phyloP scores from a whole-genome alignment of 2,888 invertebrate genomes.

The Drymonia ruficornis region DNA sequence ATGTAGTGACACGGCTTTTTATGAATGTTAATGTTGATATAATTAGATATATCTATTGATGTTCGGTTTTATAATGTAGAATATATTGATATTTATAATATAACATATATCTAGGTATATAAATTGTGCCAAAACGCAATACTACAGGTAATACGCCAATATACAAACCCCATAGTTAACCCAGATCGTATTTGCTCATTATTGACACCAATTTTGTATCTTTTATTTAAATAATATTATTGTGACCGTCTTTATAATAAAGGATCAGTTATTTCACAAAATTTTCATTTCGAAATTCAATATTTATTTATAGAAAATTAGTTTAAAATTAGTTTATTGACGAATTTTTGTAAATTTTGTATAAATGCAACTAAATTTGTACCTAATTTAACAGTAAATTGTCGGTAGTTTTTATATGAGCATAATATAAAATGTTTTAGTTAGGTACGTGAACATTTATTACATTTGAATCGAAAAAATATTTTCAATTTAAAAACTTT shows the following conservation, averaged over 20 bases:
- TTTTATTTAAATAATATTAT: slow-evolving; percentile 31
- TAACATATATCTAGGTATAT: slow-evolving; percentile 47
- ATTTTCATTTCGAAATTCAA: neutral
- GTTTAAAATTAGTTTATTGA: too few species aligned
- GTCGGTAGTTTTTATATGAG: too few species aligned
- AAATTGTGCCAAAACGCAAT: slow-evolving; percentile 71
- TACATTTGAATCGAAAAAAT: neutral
- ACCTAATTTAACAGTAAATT: too few species aligned
- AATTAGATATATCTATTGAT: slow-evolving; percentile 55
- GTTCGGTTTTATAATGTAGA: slow-evolving; percentile 56
- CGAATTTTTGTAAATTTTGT: neutral
- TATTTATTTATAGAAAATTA: too few species aligned
- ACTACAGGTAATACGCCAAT: slow-evolving; percentile 74
- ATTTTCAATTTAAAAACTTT: neutral
- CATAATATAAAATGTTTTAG: too few species aligned
- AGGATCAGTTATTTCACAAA: neutral
- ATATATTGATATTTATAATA: slow-evolving; percentile 47
- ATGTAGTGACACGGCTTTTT: slow-evolving; percentile 66
- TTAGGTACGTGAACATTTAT: too few species aligned
- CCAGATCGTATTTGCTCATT: slow-evolving; percentile 54
- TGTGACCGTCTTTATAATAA: slow-evolving; percentile 49
- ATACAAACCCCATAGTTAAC: slow-evolving; percentile 50
- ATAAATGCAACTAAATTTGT: neutral
- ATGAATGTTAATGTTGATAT: slow-evolving; percentile 60
- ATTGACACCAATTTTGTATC: slow-evolving; percentile 50